phyloP scores from a whole-genome alignment of 2,888 invertebrate species.

The Sarcophaga variegata region DNA sequence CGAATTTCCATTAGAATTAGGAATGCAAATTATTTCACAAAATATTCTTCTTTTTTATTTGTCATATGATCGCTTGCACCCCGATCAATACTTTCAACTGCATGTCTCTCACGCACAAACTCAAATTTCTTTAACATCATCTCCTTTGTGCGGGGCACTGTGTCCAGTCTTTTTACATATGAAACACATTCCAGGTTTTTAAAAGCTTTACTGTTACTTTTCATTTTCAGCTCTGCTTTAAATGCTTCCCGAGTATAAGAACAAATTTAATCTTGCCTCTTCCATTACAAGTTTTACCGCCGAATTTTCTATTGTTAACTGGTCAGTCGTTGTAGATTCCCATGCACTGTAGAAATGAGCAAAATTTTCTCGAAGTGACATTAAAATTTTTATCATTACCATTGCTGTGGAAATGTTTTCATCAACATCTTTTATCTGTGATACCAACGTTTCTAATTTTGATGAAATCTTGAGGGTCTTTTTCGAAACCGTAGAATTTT shows the following conservation, averaged over 20 bases:
- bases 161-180: constrained; percentile 32
- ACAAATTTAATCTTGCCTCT: constrained; percentile 43
- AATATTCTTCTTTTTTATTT: no score
- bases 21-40: no score
- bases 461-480: constrained; percentile 57
- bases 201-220: neutral
- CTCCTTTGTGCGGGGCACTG: constrained; percentile 18
- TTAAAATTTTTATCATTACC: constrained; percentile 58
- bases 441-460: constrained; percentile 55
- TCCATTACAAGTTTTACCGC: constrained; percentile 52
- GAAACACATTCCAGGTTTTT: constrained; percentile 25
- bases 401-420: constrained; percentile 62
- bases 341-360: constrained; percentile 62
- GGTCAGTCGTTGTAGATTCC: constrained; percentile 50
- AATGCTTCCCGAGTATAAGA: constrained; percentile 25
- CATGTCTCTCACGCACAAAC: constrained; percentile 9
- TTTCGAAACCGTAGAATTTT: constrained; percentile 67
- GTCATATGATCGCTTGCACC: no score
- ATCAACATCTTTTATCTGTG: constrained; percentile 60
- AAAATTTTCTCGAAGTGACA: constrained; percentile 49
- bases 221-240: constrained; percentile 19
- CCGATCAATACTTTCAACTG: constrained; percentile 12
- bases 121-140: constrained; percentile 8
- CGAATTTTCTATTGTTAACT: constrained; percentile 54
- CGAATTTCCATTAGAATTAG: no score